phyloP scores from a whole-genome alignment of 1,140 invertebrate species.

The Drosophila chauvacae region DNA sequence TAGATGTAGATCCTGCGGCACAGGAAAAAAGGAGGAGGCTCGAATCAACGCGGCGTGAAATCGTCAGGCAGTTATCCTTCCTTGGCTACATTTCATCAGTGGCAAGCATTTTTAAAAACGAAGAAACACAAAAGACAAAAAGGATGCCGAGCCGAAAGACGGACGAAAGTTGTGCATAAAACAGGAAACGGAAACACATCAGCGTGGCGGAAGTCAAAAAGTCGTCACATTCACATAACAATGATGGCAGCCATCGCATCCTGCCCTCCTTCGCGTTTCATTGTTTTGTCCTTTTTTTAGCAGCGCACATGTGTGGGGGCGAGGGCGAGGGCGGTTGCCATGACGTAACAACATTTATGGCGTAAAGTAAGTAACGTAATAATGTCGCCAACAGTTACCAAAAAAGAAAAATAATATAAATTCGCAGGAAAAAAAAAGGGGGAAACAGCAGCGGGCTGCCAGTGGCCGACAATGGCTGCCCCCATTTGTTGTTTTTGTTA shows the following conservation, averaged over 20 bases:
- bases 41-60: conserved; percentile 82
- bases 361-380: conserved; percentile 79
- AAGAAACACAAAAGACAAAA: conserved; percentile 25
- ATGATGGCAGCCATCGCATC: conserved; percentile 69
- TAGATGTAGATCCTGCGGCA: conserved; percentile 8
- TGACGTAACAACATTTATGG: conserved; percentile 82
- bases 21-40: not conserved
- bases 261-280: conserved; percentile 26
- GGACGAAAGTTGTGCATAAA: conserved; percentile 74
- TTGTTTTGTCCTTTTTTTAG: conserved; percentile 63
- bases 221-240: conserved; percentile 84
- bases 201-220: conserved; percentile 84
- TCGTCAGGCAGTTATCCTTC: conserved; percentile 69
- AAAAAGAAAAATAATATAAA: conserved; percentile 27
- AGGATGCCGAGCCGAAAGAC: conserved; percentile 33
- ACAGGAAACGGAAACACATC: conserved; percentile 84
- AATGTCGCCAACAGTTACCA: conserved; percentile 79
- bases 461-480: conserved; percentile 59
- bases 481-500: conserved; percentile 47
- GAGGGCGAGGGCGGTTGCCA: conserved; percentile 21
- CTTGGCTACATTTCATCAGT: conserved; percentile 73
- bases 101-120: conserved; percentile 51
- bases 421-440: conserved; percentile 10
- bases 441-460: conserved; percentile 43
- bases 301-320: conserved; percentile 3